phyloP scores from a whole-genome alignment of 2,888 invertebrate genomes.

The Cephus rjabovi region DNA sequence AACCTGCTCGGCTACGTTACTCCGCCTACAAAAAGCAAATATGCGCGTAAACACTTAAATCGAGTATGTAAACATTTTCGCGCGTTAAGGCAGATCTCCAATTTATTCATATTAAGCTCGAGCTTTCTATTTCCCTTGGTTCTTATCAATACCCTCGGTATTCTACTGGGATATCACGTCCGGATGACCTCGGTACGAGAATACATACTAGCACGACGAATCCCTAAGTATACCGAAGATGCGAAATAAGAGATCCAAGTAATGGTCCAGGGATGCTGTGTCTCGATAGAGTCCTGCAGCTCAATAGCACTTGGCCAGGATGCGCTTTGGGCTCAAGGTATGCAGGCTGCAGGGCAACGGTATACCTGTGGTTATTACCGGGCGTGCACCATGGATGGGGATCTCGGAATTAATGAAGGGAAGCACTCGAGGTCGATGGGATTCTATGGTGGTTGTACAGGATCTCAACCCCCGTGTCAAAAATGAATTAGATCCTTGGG shows the following conservation, averaged over 20 bases:
- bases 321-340: conserved; percentile 29
- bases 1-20: background rate
- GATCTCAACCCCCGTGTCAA: background rate
- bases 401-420: conserved; percentile 40
- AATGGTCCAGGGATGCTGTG: conserved; percentile 2
- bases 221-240: background rate
- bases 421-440: conserved; percentile 7
- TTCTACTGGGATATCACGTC: background rate
- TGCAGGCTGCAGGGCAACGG: conserved; percentile 20
- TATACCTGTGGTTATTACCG: conserved; percentile 33
- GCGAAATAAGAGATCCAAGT: background rate
- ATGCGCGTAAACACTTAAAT: background rate
- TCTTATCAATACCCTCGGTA: background rate
- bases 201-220: background rate
- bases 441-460: background rate
- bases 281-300: conserved; percentile 32
- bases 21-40: background rate
- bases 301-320: conserved; percentile 31
- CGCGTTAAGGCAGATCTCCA: background rate
- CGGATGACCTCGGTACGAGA: background rate
- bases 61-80: background rate
- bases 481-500: background rate
- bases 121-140: background rate
- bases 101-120: background rate
- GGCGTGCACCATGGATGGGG: conserved; percentile 26